Evolutionary conservation across 2,888 invertebrate genomes (phyloP), one percentile per base, ranked within the genome.

Genomic region (Seladonia tumulorum): DNA sequence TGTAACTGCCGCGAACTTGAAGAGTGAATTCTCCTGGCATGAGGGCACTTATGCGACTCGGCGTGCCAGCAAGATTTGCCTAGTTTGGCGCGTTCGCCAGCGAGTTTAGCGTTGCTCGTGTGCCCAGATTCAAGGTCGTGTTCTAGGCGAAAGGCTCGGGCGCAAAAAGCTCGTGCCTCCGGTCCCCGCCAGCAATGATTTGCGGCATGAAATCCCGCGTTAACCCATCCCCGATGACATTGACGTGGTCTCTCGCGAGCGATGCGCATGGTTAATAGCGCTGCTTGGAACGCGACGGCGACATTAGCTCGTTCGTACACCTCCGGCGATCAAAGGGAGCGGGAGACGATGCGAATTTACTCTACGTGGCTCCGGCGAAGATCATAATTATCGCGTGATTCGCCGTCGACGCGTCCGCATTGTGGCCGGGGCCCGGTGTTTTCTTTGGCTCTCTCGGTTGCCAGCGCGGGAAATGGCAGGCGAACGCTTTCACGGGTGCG

Each of bases 341-440:
- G 76, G 42, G 66, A 22, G 22, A 47, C 49, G 47, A 29, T 39
- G 73, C 70, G 75, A 75, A 75, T 79, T 71, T 82, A 47, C 66
- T 70, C 39, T 68, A 12, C 16, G 68, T 12, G 42, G 68, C 68
- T 39, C 25, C 18, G 66, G 18, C 49, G 60, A 60, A 68, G 76
- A 81, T 45, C 77, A 82, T 78, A 83, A 83, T 87, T 86, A 80
- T 45, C 82, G 60, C 76, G 71, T 73, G 81, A 71, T 77, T 77
- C 76, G 75, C 45, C 25, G 71, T 74, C 76, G 71, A 79, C 57
- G 82, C 57, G 82, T 70, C 29, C 76, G 68, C 47, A 74, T 74
- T 42, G 76, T 60, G 18, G 42, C 63, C n/a, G 35, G 35, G 5
- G 35, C 35, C 22, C 45, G 39, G 29, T 35, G 73, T 86, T 82